These are phyloP conservation scores for Lepidurus couesii DNA, from an alignment of 1,140 invertebrate genomes.

Conservation along the genomic window DNA sequence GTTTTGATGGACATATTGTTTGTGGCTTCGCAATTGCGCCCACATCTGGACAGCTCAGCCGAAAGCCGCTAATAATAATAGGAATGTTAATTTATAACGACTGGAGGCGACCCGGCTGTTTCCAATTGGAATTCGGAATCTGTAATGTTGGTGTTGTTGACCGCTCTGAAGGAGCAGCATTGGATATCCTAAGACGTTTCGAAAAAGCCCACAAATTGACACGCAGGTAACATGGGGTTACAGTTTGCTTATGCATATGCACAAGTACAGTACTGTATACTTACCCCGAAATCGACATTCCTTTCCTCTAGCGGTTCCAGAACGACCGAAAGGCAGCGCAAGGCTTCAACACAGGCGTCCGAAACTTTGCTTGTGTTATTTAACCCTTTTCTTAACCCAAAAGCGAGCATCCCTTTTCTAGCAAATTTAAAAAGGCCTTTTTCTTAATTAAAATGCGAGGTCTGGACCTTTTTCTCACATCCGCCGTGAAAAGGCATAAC, in stretches of 20 bases:
- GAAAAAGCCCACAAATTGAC: too few species aligned
- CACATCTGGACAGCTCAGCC: background rate
- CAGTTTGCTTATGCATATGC: too few species aligned
- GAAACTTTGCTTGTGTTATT: background rate
- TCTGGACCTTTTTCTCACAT: too few species aligned
- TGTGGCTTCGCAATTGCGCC: background rate
- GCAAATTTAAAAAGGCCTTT: too few species aligned
- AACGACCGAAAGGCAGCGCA: background rate
- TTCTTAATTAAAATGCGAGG: too few species aligned
- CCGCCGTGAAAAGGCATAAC: too few species aligned
- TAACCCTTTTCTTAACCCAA: background rate
- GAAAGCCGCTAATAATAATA: background rate
- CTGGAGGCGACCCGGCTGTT: background rate
- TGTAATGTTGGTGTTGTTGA: too few species aligned
- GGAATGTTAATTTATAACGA: background rate
- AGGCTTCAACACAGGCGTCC: background rate
- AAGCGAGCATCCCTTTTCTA: background rate
- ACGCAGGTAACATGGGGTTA: background rate
- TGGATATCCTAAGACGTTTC: too few species aligned
- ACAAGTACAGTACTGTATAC: background rate
- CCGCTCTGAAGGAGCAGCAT: too few species aligned
- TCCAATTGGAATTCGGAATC: too few species aligned
- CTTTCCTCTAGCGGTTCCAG: conserved; percentile 4
- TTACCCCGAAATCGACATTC: background rate
- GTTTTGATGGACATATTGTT: conserved; percentile 1